Evolutionary conservation across 1,140 invertebrate genomes (phyloP).

Genomic region (Nephila pilipes): DNA sequence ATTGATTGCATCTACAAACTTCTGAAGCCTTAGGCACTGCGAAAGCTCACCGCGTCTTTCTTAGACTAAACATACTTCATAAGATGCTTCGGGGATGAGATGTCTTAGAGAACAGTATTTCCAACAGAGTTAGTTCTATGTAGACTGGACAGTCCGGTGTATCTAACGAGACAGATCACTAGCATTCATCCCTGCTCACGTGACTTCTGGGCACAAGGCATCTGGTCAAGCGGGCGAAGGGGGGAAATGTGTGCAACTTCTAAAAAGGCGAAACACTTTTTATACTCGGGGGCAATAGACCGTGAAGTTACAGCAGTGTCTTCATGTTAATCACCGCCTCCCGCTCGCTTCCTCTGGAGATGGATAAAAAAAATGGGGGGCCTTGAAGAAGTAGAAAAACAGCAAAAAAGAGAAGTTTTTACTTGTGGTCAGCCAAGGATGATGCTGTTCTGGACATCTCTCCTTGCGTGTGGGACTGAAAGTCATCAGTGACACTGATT

Average conservation of each 20-base stretch:
- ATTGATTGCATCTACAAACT: background rate
- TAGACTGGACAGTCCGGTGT: background rate
- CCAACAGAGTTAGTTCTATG: background rate
- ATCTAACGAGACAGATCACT: background rate
- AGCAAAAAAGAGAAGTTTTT: too few relatives aligned
- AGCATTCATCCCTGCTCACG: background rate
- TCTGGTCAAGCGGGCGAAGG: background rate
- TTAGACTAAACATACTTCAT: background rate
- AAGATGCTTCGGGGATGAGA: background rate
- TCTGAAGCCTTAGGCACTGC: background rate
- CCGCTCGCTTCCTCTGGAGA: background rate
- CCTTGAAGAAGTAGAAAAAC: background rate
- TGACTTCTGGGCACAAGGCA: slow-evolving; percentile 17
- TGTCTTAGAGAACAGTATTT: background rate
- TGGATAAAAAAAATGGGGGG: background rate
- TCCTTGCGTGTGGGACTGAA: slow-evolving; percentile 1
- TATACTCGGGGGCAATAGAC: slow-evolving; percentile 63
- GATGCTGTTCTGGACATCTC: background rate
- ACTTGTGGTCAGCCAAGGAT: slow-evolving; percentile 10
- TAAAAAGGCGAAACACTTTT: slow-evolving; percentile 40
- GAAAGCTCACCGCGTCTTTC: background rate
- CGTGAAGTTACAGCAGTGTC: slow-evolving; percentile 17
- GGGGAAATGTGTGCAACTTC: slow-evolving; percentile 39
- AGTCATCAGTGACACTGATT: background rate
- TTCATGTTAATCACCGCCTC: slow-evolving; percentile 21